Evolutionary conservation across 2,797 vertebrate species (phyloP).

Genomic region (Zalophus californianus): DNA sequence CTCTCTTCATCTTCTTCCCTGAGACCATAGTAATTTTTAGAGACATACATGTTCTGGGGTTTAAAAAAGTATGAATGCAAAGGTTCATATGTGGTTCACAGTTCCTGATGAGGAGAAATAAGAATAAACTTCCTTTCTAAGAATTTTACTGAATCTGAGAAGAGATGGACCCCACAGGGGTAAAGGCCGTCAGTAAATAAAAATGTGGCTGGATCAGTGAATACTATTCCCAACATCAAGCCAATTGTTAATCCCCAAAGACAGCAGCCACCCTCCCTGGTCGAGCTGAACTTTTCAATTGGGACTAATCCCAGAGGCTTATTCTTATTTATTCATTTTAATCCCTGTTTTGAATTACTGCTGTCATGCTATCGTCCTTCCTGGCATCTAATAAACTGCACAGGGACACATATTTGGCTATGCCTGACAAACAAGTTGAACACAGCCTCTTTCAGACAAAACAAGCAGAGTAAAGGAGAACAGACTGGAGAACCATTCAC

Average conservation of each 20-base stretch:
- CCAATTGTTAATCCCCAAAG: slow-evolving; percentile 60
- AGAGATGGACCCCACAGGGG: neutral
- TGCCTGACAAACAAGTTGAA: slow-evolving; percentile 42
- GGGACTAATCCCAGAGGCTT: slow-evolving; percentile 76
- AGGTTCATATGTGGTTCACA: neutral
- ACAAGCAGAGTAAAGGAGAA: neutral
- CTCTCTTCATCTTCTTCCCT: neutral
- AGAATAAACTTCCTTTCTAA: neutral
- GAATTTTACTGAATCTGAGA: neutral
- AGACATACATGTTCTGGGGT: neutral
- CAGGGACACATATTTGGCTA: slow-evolving; percentile 27
- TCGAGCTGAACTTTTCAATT: slow-evolving; percentile 41
- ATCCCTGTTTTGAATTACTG: slow-evolving; percentile 68
- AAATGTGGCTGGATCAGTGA: slow-evolving; percentile 39
- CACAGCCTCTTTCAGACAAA: slow-evolving; percentile 1
- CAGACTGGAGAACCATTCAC: neutral
- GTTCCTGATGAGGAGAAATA: neutral
- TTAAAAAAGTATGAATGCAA: neutral
- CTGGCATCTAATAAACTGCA: slow-evolving; percentile 2
- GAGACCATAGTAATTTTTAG: neutral
- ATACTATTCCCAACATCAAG: slow-evolving; percentile 60
- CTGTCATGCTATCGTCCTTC: slow-evolving; percentile 58
- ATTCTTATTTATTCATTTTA: slow-evolving; percentile 72
- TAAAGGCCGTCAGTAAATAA: neutral
- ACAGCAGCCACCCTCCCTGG: neutral